Conservation (phyloP, 2,113 vertebrate genomes). For the Suncus etruscus region DNA sequence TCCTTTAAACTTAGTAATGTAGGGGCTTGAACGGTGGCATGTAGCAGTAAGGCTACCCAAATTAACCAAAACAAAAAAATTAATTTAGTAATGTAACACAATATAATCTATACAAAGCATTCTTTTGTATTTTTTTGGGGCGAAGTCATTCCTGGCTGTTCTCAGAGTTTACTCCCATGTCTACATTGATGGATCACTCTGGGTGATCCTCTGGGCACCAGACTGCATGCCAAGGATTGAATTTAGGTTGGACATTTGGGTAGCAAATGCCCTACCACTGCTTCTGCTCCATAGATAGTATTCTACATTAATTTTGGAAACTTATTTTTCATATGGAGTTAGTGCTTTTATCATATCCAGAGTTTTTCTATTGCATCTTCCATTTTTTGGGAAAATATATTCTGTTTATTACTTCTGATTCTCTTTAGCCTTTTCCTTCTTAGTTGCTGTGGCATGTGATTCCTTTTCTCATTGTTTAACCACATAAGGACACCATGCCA, state of each 20-base stretch:
- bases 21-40: not conserved
- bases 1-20: not conserved
- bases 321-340: not conserved
- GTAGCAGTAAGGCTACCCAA: not conserved
- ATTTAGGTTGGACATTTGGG: no score
- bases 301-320: not conserved
- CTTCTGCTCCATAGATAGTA: no score
- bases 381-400: slow-evolving; percentile 38
- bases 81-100: no score
- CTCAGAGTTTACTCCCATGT: no score
- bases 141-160: no score
- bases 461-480: not conserved
- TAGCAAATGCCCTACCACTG: no score
- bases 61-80: no score
- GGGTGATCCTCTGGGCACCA: no score
- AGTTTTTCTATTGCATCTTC: not conserved
- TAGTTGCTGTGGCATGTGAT: not conserved
- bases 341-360: not conserved
- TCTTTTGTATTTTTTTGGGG: no score
- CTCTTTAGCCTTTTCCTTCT: not conserved
- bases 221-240: no score
- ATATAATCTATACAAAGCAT: no score
- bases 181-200: no score
- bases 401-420: not conserved
- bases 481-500: not conserved